Evolutionary conservation across 2,888 invertebrate species (phyloP).

Genomic region (Lasioglossum calceatum): DNA sequence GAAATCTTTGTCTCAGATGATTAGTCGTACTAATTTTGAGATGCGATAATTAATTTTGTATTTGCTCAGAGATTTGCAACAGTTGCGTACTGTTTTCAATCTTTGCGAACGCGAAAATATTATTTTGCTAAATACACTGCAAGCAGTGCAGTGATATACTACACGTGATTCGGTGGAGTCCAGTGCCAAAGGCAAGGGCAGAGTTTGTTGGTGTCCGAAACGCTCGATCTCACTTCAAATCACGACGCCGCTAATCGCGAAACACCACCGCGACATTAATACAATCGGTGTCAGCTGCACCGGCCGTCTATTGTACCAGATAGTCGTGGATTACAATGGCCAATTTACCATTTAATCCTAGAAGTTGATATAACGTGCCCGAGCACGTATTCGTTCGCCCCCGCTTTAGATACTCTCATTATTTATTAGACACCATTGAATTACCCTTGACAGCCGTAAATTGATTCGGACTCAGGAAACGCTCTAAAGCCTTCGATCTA

Average conservation of each 20-base stretch:
- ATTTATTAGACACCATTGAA: constrained; percentile 57
- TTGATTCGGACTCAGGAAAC: constrained; percentile 1
- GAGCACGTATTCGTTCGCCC: constrained; percentile 45
- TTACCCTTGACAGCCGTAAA: constrained; percentile 30
- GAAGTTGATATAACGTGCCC: constrained; percentile 60
- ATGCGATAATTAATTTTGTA: too few relatives aligned
- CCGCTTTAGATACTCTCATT: constrained; percentile 48
- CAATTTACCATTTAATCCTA: constrained; percentile 68
- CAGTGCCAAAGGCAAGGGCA: neutral
- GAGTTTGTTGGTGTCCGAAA: constrained; percentile 26
- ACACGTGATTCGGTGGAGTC: neutral
- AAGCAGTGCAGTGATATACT: neutral
- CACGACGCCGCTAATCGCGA: constrained; percentile 44
- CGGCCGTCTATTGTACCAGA: constrained; percentile 48
- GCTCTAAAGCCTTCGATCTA: neutral
- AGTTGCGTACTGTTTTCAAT: neutral
- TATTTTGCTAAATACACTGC: neutral
- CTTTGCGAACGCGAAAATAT: neutral
- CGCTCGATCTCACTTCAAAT: constrained; percentile 36
- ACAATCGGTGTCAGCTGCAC: constrained; percentile 59
- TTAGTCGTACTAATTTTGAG: too few relatives aligned
- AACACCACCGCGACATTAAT: constrained; percentile 60
- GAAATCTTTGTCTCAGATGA: too few relatives aligned
- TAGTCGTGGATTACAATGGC: constrained; percentile 63
- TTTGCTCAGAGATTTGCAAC: too few relatives aligned